Evolutionary conservation across 2,113 vertebrate genomes (phyloP).

Genomic region (cattle (Bos taurus)): DNA sequence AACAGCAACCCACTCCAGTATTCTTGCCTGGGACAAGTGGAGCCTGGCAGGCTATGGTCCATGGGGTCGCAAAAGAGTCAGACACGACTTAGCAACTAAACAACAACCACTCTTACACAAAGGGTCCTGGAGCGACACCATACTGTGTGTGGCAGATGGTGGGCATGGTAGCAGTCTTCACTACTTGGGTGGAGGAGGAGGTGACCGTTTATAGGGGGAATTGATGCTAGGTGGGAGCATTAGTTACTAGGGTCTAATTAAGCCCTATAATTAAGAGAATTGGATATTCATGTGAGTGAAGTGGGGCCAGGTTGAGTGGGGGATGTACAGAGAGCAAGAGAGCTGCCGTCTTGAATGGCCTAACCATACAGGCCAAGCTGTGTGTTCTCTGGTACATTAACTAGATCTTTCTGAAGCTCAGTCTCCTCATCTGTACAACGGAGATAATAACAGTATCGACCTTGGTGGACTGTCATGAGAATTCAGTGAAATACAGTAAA

Average conservation of each 20-base stretch:
- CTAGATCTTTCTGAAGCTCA: not conserved
- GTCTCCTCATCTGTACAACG: not conserved
- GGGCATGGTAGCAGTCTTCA: not conserved
- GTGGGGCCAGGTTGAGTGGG: not conserved
- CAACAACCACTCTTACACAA: not conserved
- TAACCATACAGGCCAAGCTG: not conserved
- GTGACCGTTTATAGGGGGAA: not conserved
- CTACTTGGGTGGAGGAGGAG: too few relatives aligned
- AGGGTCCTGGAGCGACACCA: not conserved
- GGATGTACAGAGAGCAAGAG: not conserved
- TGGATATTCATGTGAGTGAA: not conserved
- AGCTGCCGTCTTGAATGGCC: not conserved
- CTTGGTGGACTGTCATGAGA: not conserved
- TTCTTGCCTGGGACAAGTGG: not conserved
- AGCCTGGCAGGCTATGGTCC: not conserved
- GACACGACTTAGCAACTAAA: not conserved
- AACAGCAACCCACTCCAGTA: not conserved
- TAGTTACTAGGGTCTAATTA: not conserved
- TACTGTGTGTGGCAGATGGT: not conserved
- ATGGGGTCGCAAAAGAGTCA: not conserved
- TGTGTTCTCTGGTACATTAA: not conserved
- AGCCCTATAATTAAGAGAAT: not conserved
- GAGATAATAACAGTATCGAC: not conserved
- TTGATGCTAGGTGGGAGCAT: not conserved
- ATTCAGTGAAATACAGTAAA: not conserved